phyloP scores from a whole-genome alignment of 2,113 vertebrate species.

The Tenrec ecaudatus region DNA sequence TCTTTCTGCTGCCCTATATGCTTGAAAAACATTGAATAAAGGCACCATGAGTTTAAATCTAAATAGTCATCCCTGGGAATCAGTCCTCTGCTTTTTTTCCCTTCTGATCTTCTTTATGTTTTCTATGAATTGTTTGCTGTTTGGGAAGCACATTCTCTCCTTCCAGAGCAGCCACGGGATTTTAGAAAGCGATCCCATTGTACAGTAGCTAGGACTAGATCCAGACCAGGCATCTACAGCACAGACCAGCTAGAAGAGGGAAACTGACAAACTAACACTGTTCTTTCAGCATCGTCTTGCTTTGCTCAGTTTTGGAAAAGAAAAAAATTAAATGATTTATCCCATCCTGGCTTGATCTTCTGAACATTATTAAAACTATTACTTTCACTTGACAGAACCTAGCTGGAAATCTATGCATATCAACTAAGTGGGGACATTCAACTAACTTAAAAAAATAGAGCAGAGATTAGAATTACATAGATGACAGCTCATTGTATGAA shows the following conservation, averaged over 20 bases:
- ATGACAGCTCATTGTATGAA: neutral
- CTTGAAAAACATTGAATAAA: neutral
- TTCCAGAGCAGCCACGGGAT: constrained; percentile 5
- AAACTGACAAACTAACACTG: neutral
- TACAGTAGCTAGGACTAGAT: neutral
- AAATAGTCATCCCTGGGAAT: neutral
- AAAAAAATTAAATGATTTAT: constrained; percentile 30
- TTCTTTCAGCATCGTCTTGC: neutral
- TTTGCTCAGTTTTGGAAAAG: constrained; percentile 34
- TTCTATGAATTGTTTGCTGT: constrained; percentile 9
- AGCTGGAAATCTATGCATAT: constrained; percentile 28
- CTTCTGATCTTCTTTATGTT: neutral
- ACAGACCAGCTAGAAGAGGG: neutral
- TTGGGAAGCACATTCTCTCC: neutral
- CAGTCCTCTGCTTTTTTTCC: neutral
- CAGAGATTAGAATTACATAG: constrained; percentile 34
- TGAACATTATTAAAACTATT: constrained; percentile 45
- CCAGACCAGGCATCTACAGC: neutral
- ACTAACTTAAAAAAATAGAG: constrained; percentile 32
- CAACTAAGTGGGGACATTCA: neutral
- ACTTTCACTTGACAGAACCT: constrained; percentile 29
- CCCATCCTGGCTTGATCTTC: constrained; percentile 37
- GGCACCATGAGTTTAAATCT: neutral
- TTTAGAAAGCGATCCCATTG: constrained; percentile 1
- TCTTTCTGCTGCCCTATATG: neutral